A percentile compares a stretch with the other conserved stretches of the same genome.
Conservation (phyloP, 2,888 invertebrate species). For the Ariolimax columbianus region DNA sequence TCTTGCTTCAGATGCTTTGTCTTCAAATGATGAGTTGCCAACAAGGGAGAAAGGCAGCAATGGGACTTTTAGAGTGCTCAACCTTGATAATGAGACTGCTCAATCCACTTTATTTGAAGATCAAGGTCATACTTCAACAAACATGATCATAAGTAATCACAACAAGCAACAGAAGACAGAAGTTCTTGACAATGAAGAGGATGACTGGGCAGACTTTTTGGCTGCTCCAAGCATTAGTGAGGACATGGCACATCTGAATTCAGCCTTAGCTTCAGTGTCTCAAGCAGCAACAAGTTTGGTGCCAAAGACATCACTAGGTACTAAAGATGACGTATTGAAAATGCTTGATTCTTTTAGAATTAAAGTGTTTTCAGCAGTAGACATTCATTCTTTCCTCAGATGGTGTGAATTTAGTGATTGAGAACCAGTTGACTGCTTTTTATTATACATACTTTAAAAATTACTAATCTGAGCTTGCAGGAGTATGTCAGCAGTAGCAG, state of each 20-base stretch:
- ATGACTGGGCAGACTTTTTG: constrained; percentile 63
- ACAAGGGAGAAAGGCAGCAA: constrained; percentile 74
- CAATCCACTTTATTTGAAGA: constrained; percentile 46
- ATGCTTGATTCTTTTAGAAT: too few relatives aligned
- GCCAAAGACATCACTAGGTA: background rate
- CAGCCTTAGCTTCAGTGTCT: background rate
- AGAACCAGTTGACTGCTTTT: too few relatives aligned
- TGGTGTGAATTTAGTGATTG: too few relatives aligned
- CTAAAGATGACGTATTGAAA: constrained; percentile 39
- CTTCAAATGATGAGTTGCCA: too few relatives aligned
- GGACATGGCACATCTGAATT: too few relatives aligned
- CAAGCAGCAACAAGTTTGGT: background rate
- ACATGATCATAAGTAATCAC: background rate
- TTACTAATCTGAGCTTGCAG: too few relatives aligned
- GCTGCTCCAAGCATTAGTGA: constrained; percentile 50
- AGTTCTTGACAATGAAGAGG: constrained; percentile 44
- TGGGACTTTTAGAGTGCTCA: constrained; percentile 65
- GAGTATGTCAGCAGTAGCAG: too few relatives aligned
- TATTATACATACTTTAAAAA: too few relatives aligned
- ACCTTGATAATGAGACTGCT: constrained; percentile 48
- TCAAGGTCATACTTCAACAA: constrained; percentile 45
- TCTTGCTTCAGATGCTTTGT: too few relatives aligned
- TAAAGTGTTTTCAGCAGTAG: too few relatives aligned
- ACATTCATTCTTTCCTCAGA: too few relatives aligned
- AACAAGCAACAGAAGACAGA: background rate